Conservation (phyloP, 2,113 vertebrate species). For the Pyxicephalus adspersus region DNA sequence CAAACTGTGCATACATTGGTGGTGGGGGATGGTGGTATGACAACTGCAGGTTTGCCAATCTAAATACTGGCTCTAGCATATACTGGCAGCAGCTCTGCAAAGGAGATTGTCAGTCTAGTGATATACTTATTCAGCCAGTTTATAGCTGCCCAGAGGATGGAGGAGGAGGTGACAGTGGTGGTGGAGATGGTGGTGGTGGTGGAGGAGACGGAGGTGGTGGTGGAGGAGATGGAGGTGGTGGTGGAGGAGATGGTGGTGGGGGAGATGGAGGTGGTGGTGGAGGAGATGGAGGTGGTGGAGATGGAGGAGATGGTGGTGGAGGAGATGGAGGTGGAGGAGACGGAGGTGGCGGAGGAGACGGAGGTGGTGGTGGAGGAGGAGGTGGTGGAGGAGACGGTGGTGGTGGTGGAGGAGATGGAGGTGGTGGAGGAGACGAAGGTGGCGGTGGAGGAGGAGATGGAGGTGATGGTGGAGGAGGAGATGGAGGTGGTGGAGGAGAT, state of each 20-base stretch:
- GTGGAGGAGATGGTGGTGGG: constrained; percentile 43
- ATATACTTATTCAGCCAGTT: constrained; percentile 67
- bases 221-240: constrained; percentile 56
- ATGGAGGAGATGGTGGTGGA: background rate
- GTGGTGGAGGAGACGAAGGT: constrained; percentile 9
- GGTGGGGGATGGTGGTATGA: constrained; percentile 69
- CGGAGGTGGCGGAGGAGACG: background rate
- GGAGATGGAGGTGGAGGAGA: constrained; percentile 15
- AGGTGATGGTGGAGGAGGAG: background rate
- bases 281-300: constrained; percentile 33
- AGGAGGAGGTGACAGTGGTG: constrained; percentile 47
- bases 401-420: constrained; percentile 34
- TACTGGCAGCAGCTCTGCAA: constrained; percentile 66
- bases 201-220: constrained; percentile 54
- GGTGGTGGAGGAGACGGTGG: constrained; percentile 55
- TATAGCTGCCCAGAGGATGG: constrained; percentile 52
- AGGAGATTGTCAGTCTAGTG: constrained; percentile 65
- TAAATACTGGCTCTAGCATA: constrained; percentile 62
- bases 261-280: constrained; percentile 25
- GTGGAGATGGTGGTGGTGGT: constrained; percentile 60
- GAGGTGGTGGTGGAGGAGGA: constrained; percentile 49
- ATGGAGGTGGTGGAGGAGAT: constrained; percentile 48
- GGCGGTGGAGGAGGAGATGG: constrained; percentile 21
- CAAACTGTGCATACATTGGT: constrained; percentile 65
- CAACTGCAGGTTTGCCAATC: constrained; percentile 54